phyloP scores from a whole-genome alignment of 2,113 vertebrate species.

The Prolemur simus region DNA sequence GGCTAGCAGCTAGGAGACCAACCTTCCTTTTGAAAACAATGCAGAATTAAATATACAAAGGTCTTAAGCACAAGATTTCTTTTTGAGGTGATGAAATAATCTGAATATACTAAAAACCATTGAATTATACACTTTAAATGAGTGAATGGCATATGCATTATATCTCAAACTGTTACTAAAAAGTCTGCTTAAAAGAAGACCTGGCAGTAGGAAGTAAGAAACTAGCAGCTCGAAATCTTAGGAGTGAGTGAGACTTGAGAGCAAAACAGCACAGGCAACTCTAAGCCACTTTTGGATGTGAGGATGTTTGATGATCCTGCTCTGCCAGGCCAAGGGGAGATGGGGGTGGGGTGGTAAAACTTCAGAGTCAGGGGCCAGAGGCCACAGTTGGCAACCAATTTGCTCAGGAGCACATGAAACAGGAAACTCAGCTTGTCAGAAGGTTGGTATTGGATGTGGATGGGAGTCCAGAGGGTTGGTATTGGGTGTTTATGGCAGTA shows the following conservation, averaged over 20 bases:
- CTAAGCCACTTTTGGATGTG: background rate
- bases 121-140: no score
- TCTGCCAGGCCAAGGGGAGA: background rate
- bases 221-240: background rate
- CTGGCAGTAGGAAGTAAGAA: background rate
- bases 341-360: background rate
- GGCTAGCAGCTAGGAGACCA: background rate
- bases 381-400: background rate
- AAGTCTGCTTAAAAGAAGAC: background rate
- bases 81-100: background rate
- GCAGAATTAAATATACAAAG: background rate
- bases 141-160: background rate
- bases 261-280: background rate
- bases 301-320: background rate
- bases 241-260: background rate
- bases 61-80: background rate
- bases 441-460: no score
- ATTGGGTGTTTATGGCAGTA: background rate
- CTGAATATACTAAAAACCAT: no score
- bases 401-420: background rate
- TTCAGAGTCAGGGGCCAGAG: background rate
- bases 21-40: background rate
- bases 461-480: no score
- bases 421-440: background rate
- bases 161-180: background rate